phyloP scores from a whole-genome alignment of 1,140 invertebrate species.

The Ips nitidus region DNA sequence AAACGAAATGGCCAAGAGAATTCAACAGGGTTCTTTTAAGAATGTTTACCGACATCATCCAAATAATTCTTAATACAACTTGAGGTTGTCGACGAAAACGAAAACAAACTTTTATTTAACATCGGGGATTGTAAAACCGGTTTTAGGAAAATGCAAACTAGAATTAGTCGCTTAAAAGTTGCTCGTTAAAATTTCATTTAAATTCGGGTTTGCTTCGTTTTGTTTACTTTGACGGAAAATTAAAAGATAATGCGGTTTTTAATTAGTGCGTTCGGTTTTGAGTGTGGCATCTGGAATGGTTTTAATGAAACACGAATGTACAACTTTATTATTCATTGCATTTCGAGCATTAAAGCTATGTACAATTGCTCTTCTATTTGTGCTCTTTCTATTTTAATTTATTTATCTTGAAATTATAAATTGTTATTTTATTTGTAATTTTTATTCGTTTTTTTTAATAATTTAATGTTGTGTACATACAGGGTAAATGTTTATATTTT shows the following conservation, averaged over 20 bases:
- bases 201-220: background rate
- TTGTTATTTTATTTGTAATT: too few species aligned
- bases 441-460: too few species aligned
- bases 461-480: too few species aligned
- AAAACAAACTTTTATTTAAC: background rate
- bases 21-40: background rate
- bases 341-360: too few species aligned
- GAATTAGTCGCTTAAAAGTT: background rate
- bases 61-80: background rate
- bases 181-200: slow-evolving; percentile 5
- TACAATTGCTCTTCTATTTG: too few species aligned
- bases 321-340: too few species aligned
- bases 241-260: background rate
- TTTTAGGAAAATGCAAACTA: background rate
- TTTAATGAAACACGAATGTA: too few species aligned
- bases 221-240: background rate
- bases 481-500: too few species aligned
- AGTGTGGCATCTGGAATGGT: too few species aligned
- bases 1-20: background rate
- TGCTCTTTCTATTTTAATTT: too few species aligned
- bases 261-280: background rate
- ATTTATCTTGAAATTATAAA: too few species aligned
- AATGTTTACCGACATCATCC: background rate
- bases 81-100: background rate
- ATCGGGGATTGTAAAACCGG: background rate